These are phyloP conservation scores for Anastrepha obliqua DNA, from an alignment of 1,140 invertebrate species.

Conservation along the genomic window DNA sequence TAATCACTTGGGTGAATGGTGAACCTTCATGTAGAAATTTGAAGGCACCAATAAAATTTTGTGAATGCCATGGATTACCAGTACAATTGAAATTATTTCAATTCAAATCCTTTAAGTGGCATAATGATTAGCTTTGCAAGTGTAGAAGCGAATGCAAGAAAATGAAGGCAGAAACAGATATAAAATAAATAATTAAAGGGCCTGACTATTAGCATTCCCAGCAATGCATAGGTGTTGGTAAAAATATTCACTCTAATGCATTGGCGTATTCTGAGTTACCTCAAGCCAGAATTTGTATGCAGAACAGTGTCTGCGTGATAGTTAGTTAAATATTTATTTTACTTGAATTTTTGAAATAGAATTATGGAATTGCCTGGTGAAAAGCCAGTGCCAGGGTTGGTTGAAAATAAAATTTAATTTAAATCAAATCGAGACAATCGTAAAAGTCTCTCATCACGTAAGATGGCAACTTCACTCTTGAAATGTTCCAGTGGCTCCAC, in stretches of 20 bases:
- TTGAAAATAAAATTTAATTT: too few species aligned
- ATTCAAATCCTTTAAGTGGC: constrained; percentile 32
- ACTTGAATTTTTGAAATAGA: too few species aligned
- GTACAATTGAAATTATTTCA: not conserved
- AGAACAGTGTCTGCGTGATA: not conserved
- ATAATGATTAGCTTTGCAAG: not conserved
- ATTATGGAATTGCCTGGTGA: too few species aligned
- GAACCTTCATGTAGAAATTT: not conserved
- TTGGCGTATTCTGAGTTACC: not conserved
- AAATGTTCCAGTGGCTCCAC: too few species aligned
- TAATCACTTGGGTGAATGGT: not conserved
- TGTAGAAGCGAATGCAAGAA: not conserved
- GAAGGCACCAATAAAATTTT: not conserved
- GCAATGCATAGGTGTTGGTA: not conserved
- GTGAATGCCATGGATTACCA: not conserved
- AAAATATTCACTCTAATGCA: not conserved
- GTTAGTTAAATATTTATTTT: too few species aligned
- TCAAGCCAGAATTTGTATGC: not conserved
- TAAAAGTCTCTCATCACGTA: too few species aligned
- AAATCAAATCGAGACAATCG: too few species aligned
- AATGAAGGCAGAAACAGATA: not conserved
- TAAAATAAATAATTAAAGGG: not conserved
- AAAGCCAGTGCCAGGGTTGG: too few species aligned
- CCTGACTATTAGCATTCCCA: not conserved
- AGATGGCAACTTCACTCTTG: too few species aligned